A percentile compares a stretch with the other conserved stretches of the same genome.
Evolutionary conservation across 2,113 vertebrate genomes (phyloP).

Genomic region (Cryptomyrus ogoouensis): DNA sequence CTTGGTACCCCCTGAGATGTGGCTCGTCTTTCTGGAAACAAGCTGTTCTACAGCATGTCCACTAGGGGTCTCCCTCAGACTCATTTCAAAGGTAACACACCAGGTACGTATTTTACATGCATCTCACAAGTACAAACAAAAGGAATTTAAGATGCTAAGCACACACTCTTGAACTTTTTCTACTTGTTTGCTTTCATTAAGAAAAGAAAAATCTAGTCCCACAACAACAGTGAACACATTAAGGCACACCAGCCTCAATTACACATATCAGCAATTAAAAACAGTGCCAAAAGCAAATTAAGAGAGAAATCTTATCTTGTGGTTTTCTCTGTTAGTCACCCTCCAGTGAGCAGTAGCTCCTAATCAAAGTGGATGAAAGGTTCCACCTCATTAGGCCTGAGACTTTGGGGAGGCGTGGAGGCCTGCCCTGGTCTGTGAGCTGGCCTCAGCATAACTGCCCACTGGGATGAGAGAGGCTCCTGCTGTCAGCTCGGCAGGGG

Average conservation of each 20-base stretch:
- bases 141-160: neutral
- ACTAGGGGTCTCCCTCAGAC: slow-evolving; percentile 43
- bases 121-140: slow-evolving; percentile 22
- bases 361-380: slow-evolving; percentile 48
- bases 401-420: slow-evolving; percentile 47
- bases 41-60: slow-evolving; percentile 4
- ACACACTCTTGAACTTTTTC: neutral
- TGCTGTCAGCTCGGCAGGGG: slow-evolving; percentile 42
- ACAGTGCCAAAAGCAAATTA: slow-evolving; percentile 13
- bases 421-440: slow-evolving; percentile 3
- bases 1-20: neutral
- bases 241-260: neutral
- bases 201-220: neutral
- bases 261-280: slow-evolving; percentile 15
- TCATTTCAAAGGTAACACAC: slow-evolving; percentile 5
- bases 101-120: slow-evolving; percentile 3
- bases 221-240: slow-evolving; percentile 3
- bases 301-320: slow-evolving; percentile 34
- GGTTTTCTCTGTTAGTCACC: slow-evolving; percentile 38
- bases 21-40: neutral
- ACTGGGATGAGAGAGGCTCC: slow-evolving; percentile 55
- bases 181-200: neutral
- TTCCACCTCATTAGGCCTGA: slow-evolving; percentile 58
- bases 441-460: slow-evolving; percentile 40
- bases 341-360: slow-evolving; percentile 13